These are phyloP conservation scores for Lota lota DNA, from an alignment of 2,113 vertebrate species.

Conservation along the genomic window DNA sequence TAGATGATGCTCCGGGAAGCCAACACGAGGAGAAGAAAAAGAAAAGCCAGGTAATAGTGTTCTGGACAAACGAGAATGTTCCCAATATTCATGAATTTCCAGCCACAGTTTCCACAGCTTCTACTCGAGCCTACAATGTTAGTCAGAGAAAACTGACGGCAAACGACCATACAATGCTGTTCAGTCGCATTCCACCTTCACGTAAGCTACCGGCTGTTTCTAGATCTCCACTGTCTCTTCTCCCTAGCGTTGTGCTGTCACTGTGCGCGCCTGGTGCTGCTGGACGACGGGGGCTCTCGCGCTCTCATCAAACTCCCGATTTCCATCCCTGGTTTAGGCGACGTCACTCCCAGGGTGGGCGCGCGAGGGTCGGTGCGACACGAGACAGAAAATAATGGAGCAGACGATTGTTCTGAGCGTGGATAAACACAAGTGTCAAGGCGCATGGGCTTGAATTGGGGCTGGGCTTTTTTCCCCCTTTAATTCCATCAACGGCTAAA, in stretches of 20 bases:
- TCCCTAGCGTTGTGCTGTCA: constrained; percentile 53
- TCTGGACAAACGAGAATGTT: constrained; percentile 31
- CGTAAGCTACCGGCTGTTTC: constrained; percentile 42
- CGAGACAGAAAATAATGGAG: constrained; percentile 5
- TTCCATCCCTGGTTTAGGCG: constrained; percentile 36
- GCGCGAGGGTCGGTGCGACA: constrained; percentile 5
- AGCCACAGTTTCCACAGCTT: constrained; percentile 21
- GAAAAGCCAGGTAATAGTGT: not conserved
- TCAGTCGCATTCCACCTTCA: constrained; percentile 58
- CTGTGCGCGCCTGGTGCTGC: constrained; percentile 13
- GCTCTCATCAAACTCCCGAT: constrained; percentile 5
- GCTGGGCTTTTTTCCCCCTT: constrained; percentile 6
- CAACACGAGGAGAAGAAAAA: not conserved
- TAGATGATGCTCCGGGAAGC: too few relatives aligned
- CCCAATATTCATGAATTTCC: constrained; percentile 22
- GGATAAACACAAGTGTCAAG: constrained; percentile 13
- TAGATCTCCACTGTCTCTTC: constrained; percentile 29
- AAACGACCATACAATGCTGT: constrained; percentile 48
- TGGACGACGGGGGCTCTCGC: not conserved
- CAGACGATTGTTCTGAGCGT: constrained; percentile 15
- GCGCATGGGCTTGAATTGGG: constrained; percentile 10
- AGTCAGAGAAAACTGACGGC: constrained; percentile 15
- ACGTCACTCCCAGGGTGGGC: constrained; percentile 54
- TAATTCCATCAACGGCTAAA: constrained; percentile 21
- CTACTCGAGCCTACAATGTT: constrained; percentile 8